Percentiles rank a stretch among this genome's conserved stretches.
These are phyloP conservation scores for Protobothrops flavoviridis DNA, from an alignment of 2,113 vertebrate species.

Conservation along the genomic window DNA sequence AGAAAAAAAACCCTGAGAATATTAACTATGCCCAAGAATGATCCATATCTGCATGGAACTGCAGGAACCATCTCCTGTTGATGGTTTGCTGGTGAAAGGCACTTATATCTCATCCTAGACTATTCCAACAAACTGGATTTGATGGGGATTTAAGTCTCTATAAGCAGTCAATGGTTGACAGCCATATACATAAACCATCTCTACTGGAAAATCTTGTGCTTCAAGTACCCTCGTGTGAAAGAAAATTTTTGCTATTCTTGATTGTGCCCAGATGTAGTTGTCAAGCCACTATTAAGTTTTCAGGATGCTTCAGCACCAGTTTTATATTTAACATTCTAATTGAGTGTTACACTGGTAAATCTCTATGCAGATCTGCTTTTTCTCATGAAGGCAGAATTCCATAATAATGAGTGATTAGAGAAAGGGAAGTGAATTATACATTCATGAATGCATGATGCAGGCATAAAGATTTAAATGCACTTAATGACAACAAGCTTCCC, in stretches of 20 bases:
- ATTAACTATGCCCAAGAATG: background rate
- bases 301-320: conserved; percentile 22
- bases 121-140: background rate
- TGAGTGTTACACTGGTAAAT: conserved; percentile 35
- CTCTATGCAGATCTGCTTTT: conserved; percentile 44
- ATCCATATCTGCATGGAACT: background rate
- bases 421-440: conserved; percentile 8
- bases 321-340: conserved; percentile 41
- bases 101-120: background rate
- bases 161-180: background rate
- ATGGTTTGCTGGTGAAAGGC: background rate
- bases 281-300: conserved; percentile 20
- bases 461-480: conserved; percentile 38
- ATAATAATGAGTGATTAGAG: conserved; percentile 43
- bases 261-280: background rate
- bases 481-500: conserved; percentile 30
- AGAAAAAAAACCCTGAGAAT: background rate
- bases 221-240: background rate
- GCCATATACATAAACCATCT: background rate
- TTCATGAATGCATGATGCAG: conserved; percentile 32
- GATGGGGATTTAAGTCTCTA: background rate
- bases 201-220: background rate
- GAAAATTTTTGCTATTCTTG: background rate
- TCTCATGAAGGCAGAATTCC: conserved; percentile 31
- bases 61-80: background rate